Conservation (phyloP, 2,113 vertebrate species). For the Aptenodytes forsteri region DNA sequence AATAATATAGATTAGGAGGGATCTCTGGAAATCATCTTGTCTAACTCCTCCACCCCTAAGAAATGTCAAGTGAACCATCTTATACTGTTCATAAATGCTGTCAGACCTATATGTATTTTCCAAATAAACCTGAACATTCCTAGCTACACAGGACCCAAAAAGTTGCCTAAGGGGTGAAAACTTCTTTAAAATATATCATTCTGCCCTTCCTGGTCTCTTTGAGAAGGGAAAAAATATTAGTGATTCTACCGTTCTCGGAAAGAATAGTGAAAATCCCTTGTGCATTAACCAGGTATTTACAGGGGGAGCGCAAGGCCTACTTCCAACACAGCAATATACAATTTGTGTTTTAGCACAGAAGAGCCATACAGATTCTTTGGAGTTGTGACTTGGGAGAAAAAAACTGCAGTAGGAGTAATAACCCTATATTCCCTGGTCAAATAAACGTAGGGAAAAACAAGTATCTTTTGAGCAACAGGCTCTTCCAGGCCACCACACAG, state of each 20-base stretch:
- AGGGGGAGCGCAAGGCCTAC: accelerated
- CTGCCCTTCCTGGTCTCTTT: not conserved
- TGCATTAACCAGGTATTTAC: not conserved
- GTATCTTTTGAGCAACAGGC: accelerated
- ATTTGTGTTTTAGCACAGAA: not conserved
- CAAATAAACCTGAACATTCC: not conserved
- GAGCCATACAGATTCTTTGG: accelerated
- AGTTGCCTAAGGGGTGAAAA: not conserved
- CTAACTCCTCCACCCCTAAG: not conserved
- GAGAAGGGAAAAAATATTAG: not conserved
- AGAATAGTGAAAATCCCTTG: accelerated
- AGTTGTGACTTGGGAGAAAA: not conserved
- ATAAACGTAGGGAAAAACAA: accelerated
- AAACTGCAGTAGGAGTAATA: accelerated
- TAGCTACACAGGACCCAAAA: not conserved
- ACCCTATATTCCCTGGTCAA: accelerated
- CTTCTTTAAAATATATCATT: not conserved
- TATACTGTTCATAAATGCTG: not conserved
- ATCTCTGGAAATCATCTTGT: not conserved
- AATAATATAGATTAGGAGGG: not conserved
- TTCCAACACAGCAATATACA: accelerated
- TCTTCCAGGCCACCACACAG: accelerated
- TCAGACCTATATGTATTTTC: not conserved
- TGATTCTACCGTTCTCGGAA: accelerated
- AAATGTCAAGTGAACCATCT: not conserved